Evolutionary conservation across 1,140 invertebrate genomes (phyloP).

Genomic region (Globodera rostochiensis): DNA sequence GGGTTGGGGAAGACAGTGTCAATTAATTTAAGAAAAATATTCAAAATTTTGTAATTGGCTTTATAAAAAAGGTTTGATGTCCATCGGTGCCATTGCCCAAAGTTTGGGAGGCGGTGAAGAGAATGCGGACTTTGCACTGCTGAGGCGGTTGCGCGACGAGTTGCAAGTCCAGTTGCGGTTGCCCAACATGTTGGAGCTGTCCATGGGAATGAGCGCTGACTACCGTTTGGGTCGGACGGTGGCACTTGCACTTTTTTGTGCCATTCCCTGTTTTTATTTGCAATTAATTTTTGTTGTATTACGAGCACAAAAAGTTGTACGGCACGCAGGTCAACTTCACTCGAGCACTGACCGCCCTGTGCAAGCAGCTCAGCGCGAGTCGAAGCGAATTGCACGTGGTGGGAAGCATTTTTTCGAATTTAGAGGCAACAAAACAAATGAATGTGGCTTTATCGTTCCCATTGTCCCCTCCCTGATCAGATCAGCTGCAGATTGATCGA

Average conservation of each 20-base stretch:
- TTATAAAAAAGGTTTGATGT: slow-evolving; percentile 81
- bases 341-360: slow-evolving; percentile 39
- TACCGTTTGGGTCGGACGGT: slow-evolving; percentile 90
- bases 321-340: slow-evolving; percentile 38
- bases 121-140: slow-evolving; percentile 58
- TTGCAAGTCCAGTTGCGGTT: slow-evolving; percentile 22
- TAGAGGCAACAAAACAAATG: too few species aligned
- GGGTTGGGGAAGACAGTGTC: neutral
- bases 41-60: neutral
- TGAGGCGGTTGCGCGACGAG: slow-evolving; percentile 39
- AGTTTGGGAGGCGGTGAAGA: slow-evolving; percentile 38
- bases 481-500: neutral
- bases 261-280: neutral
- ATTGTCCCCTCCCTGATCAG: neutral
- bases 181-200: slow-evolving; percentile 74
- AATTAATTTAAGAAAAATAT: neutral
- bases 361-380: slow-evolving; percentile 68
- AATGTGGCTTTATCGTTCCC: neutral
- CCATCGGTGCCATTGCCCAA: slow-evolving; percentile 86
- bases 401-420: too few species aligned
- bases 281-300: slow-evolving; percentile 9
- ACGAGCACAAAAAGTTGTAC: slow-evolving; percentile 45
- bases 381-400: slow-evolving; percentile 43
- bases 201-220: slow-evolving; percentile 98
- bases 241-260: slow-evolving; percentile 68